Base-by-base conservation (phyloP, 2,113 vertebrate genomes). In the Chloroceryle aenea region DNA sequence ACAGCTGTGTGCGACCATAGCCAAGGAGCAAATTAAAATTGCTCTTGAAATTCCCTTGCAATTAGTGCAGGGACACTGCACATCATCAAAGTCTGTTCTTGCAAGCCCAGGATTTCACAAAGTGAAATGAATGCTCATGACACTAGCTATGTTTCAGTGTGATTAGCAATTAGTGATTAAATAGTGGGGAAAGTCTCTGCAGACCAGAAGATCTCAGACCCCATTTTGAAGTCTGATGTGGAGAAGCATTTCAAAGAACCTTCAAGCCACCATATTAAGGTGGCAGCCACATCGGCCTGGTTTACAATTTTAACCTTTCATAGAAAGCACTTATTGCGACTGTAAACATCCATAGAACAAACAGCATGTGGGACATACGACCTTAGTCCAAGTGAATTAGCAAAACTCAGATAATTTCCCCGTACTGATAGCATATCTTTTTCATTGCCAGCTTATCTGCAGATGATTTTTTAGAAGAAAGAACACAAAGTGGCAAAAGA, bases 61-160 rank as follows among this genome's bases (percentile, higher is more conserved):
- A 91, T 95, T 97, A 93, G 86, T 89, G 90, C 85, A 73, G 74
- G 93, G 79, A 74, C 82, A 74, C 56, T 84, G 91, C 93, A 93
- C 72, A 77, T 71, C 87, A 95, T 97, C 94, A 89, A 93, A 97
- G 87, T 38, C 53, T 58, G 22, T 45, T 47, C 72, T 88, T 13
- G 1, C 5, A 17, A 62, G 74, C 36, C 72, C 42, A 48, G 95
- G 68, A 26, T 81, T 94, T 96, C 72, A 67, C 68, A 61, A 61
- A 94, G 62, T 34, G 75, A 93, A 92, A 59, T 78, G 76, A 94
- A 68, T 75, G 69, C 56, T 95, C 15, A 7, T 81, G 83, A 72
- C 52, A 23, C 11, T 19, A 18, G 43, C 64, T 78, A 29, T 78
- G 85, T 67, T 92, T 86, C 2, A 1, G 21, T 72, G 52, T 74